Base-by-base conservation (phyloP, 92 coral and sea anemone species). In the Metridium senile region DNA sequence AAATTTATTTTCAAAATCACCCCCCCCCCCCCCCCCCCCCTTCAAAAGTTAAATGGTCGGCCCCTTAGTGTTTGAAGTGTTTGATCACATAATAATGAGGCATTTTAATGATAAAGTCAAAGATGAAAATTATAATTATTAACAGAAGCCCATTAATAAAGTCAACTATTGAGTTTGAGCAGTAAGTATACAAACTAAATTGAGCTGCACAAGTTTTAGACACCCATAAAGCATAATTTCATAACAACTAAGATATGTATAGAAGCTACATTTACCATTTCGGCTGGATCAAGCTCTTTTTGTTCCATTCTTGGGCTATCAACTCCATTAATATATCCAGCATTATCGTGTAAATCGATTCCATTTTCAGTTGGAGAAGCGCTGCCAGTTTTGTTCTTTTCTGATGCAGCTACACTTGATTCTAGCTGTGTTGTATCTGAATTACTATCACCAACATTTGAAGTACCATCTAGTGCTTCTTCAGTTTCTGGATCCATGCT, bases 351-450 rank as follows among this genome's bases (percentile, higher is more conserved):
- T 1, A 28, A 2, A 18, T 91, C 97, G 49, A 79, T 74, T 66
- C 97, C 97, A 89, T 66, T 89, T 58, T 91, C 97, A 0, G 91
- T 82, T 53, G 91, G 83, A 13, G 87, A 79, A 0, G 89, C 45
- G 21, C 53, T 84, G 69, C 93, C 93, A 88, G 80, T 84, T 84
- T 88, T 88, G 69, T 83, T 84, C 83, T 83, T 90, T 33, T 86
- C 93, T 82, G 93, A 74, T n/a, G 77, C 85, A 23, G 87, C 79
- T 67, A 85, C 58, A 53, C 70, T 32, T 27, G 89, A 80, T 18
- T 89, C 97, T 45, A 80, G 70, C 26, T 71, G 69, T 69, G 70
- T 76, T 59, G 74, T 88, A 64, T 86, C 90, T 16, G 93, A 90
- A 43, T 74, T 75, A 70, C 74, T 79, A 69, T 84, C 93, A 23